phyloP scores from a whole-genome alignment of 2,113 vertebrate genomes.

The Oriolus oriolus region DNA sequence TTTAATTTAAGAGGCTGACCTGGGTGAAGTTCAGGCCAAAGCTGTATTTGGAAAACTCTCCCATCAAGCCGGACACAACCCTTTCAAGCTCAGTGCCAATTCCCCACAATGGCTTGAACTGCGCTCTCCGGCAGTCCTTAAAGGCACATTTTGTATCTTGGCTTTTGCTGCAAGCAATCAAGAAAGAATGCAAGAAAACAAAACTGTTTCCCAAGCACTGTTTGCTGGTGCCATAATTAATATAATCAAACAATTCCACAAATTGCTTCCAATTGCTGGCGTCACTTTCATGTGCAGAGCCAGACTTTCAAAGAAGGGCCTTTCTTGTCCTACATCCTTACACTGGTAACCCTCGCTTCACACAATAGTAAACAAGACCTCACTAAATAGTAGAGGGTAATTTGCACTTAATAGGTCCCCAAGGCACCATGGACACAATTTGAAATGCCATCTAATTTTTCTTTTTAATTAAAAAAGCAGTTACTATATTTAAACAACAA shows the following conservation, averaged over 20 bases:
- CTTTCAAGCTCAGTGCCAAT: constrained; percentile 63
- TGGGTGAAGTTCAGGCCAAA: constrained; percentile 17
- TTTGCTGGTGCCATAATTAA: constrained; percentile 72
- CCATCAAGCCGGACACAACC: constrained; percentile 56
- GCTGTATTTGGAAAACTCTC: constrained; percentile 61
- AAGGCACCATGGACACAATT: constrained; percentile 62
- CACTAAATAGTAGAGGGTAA: constrained; percentile 65
- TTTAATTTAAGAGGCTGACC: constrained; percentile 51
- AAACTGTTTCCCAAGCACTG: constrained; percentile 76
- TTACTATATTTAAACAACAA: constrained; percentile 63
- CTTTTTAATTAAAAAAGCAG: constrained; percentile 62
- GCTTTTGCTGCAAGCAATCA: constrained; percentile 73
- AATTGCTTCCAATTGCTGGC: constrained; percentile 79
- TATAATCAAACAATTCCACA: constrained; percentile 77
- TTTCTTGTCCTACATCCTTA: constrained; percentile 58
- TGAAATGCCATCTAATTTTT: constrained; percentile 64
- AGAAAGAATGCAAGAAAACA: constrained; percentile 78
- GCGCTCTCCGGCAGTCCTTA: constrained; percentile 47
- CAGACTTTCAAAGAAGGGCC: constrained; percentile 66
- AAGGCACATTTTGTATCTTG: constrained; percentile 71
- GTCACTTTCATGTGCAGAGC: constrained; percentile 77
- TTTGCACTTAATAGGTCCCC: constrained; percentile 67
- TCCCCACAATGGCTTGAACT: constrained; percentile 67
- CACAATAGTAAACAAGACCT: constrained; percentile 69
- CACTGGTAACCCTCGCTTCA: constrained; percentile 48